Conservation (phyloP, 2,797 vertebrate species). For the Iguana delicatissima region DNA sequence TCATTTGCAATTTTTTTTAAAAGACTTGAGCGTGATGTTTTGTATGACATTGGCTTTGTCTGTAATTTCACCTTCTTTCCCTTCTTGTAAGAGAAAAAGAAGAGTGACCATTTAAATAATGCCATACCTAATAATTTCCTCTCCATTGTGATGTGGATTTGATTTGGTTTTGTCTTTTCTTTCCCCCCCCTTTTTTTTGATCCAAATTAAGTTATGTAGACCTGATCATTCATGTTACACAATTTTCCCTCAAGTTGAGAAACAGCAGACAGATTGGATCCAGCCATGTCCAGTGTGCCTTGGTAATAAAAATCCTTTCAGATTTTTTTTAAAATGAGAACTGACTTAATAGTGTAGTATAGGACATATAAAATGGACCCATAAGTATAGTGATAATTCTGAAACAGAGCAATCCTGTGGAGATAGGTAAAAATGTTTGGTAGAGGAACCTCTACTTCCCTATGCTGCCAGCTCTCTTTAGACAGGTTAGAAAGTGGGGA, state of each 20-base stretch:
- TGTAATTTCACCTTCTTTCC: neutral
- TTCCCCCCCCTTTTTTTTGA: neutral
- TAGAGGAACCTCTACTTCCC: neutral
- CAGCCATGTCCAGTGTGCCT: neutral
- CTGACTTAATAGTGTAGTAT: too few species aligned
- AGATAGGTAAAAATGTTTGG: neutral
- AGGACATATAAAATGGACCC: neutral
- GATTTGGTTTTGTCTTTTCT: too few species aligned
- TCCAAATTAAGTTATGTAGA: neutral
- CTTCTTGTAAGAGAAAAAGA: neutral
- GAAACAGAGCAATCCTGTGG: neutral
- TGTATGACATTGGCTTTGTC: neutral
- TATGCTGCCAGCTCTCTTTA: neutral
- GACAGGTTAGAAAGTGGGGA: neutral
- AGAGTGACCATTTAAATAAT: neutral
- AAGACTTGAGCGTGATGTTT: neutral
- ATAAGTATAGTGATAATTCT: neutral
- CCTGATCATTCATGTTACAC: neutral
- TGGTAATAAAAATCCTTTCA: neutral
- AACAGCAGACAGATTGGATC: neutral
- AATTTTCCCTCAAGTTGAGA: neutral
- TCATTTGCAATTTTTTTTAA: constrained; percentile 4
- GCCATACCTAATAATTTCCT: neutral
- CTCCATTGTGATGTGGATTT: neutral
- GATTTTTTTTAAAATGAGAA: neutral